Percentiles rank a stretch among this genome's conserved stretches.
phyloP scores from a whole-genome alignment of 2,888 invertebrate genomes.

The Drosophila glabriapex region DNA sequence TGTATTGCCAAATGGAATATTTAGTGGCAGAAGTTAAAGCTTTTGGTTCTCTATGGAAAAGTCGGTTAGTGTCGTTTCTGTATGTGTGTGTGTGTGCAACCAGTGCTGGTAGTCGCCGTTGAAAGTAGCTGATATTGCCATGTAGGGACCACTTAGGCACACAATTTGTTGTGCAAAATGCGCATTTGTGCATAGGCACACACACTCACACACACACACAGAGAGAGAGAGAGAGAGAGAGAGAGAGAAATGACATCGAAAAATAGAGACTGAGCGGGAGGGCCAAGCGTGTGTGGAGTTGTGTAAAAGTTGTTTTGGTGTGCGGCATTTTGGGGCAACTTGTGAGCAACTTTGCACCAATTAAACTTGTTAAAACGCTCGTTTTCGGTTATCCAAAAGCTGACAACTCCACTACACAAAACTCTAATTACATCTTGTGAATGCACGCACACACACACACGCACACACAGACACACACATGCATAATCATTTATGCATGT shows the following conservation, averaged over 20 bases:
- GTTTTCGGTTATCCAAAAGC: conserved; percentile 81
- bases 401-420: conserved; percentile 78
- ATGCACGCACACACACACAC: conserved; percentile 32
- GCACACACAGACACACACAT: conserved; percentile 8
- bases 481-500: conserved; percentile 4
- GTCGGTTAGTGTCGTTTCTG: not conserved
- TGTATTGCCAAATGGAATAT: not conserved
- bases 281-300: conserved; percentile 9
- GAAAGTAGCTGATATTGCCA: conserved; percentile 38
- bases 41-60: not conserved
- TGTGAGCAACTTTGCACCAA: conserved; percentile 80
- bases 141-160: conserved; percentile 45
- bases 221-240: not conserved
- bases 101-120: conserved; percentile 21
- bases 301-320: conserved; percentile 57
- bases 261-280: not conserved
- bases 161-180: conserved; percentile 37
- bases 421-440: conserved; percentile 80
- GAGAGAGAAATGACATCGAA: not conserved
- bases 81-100: conserved; percentile 23
- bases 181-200: conserved; percentile 26
- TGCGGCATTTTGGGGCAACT: conserved; percentile 65
- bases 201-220: not conserved
- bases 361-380: conserved; percentile 82
- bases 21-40: conserved; percentile 1